Evolutionary conservation across 2,113 vertebrate genomes (phyloP), one percentile per base, ranked within the genome.

Genomic region (Carettochelys insculpta): DNA sequence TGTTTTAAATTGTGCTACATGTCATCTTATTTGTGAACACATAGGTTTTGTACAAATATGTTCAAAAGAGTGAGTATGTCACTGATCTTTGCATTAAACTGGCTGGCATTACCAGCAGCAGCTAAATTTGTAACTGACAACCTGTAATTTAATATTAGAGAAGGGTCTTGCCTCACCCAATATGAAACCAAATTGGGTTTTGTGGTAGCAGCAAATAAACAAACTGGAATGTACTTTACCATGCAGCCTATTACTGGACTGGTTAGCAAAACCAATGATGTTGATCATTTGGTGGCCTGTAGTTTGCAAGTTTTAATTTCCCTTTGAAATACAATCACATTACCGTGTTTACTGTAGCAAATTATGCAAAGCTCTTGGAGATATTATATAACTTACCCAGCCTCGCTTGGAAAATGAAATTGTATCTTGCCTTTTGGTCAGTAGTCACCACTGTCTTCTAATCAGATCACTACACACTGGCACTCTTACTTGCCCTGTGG

Each of bases 381-480:
- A 83, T 94, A 82, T 95, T 76, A 75, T 50, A 61, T 76, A 84
- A 54, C 78, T 93, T 90, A 61, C 58, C 78, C 89, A 38, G 0
- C 11, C 53, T 41, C 77, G 47, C 86, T 80, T 92, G 29, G 58
- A 92, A 95, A 88, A 89, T 53, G 41, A 56, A 91, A 92, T 82
- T 91, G 77, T 29, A 87, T 51, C 43, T 89, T 75, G 71, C 5
- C 87, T 90, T 92, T 93, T 78, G 95, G 91, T 88, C 94, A 95
- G 83, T 90, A 73, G 61, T 95, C 77, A 80, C 92, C 92, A 90
- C 94, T 93, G 91, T 51, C 85, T 89, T 89, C 53, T 86, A 68
- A 95, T 93, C 86, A 89, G 19, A 48, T 90, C 93, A 85, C 85
- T 92, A 80, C 82, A 84, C 34, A 19, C 31, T 65, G 61, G 31